Base-by-base conservation (phyloP, 2,888 invertebrate species). In the Phlogophora meticulosa region DNA sequence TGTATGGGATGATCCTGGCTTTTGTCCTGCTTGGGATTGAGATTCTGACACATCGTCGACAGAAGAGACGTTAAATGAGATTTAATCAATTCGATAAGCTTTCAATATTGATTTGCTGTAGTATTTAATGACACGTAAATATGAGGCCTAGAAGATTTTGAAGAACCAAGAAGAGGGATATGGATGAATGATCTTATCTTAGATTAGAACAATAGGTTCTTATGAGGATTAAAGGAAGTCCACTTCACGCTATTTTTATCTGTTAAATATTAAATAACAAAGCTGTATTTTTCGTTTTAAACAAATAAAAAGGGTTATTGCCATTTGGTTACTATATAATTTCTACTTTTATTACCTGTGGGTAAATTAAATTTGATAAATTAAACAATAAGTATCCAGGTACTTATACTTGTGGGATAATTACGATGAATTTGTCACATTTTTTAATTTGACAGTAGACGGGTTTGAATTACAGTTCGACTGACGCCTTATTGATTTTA, bases 1-100 rank as follows among this genome's bases (percentile, higher is more conserved):
- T 91, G 0, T 96, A 93, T 78, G 96, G 96, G 43, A 88, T 89
- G 71, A 53, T 91, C 0, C 46, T 91, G 0, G 85, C 95, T 1
- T 51, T 91, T 11, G 15, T 86, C 0, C 57, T 92, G 4, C 80
- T 95, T 15, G 17, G 87, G 0, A 0, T 91, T 0, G 96, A 96
- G 81, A 86, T 91, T 56, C 59, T 90, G 2, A 64, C 87, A 10
- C 76, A 88, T 72, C 67, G 51, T 9, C 55, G 52, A 4, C 43
- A 57, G 36, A 56, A 38, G 5, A 57, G 11, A 53, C 11, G 22
- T 22, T 7, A 15, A 45, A 1, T 17, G 24, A 42, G 2, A 36
- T n/a, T 40, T 51, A 63, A 61, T 34, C 34, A 24, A 10, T 36
- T n/a, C 4, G 1, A 24, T 45, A 15, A 15, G 17, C 36, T 46